Percentiles rank a stretch among this genome's conserved stretches.
Conservation (phyloP, 2,888 invertebrate species). For the Ochropacha duplaris region DNA sequence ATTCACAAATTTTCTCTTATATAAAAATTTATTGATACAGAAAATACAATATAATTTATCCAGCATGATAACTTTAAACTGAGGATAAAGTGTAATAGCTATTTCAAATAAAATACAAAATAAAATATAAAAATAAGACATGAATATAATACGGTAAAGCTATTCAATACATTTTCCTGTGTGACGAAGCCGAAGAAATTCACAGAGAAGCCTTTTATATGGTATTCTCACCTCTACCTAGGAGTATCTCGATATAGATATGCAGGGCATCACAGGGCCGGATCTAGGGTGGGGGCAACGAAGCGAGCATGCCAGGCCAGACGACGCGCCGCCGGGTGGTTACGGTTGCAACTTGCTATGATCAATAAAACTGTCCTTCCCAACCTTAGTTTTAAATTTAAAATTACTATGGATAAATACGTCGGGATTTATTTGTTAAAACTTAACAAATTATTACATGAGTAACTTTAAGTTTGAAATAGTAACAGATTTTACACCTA, state of each 20-base stretch:
- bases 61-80: too few species aligned
- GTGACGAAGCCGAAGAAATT: constrained; percentile 41
- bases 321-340: not conserved
- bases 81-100: too few species aligned
- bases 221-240: constrained; percentile 18
- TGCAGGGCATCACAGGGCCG: constrained; percentile 1
- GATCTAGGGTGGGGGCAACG: not conserved
- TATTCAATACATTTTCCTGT: constrained; percentile 29
- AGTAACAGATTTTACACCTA: too few species aligned
- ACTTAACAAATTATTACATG: too few species aligned
- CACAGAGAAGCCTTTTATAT: constrained; percentile 35
- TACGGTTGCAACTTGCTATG: not conserved
- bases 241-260: constrained; percentile 1
- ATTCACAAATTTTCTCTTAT: too few species aligned
- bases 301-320: not conserved
- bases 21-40: too few species aligned
- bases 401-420: too few species aligned
- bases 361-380: not conserved
- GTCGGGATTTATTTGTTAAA: too few species aligned
- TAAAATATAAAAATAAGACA: not conserved
- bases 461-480: too few species aligned
- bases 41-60: too few species aligned
- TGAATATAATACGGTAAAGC: not conserved
- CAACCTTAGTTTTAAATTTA: not conserved
- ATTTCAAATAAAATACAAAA: too few species aligned